phyloP scores from a whole-genome alignment of 2,113 vertebrate species.

The Takifugu bimaculatus region DNA sequence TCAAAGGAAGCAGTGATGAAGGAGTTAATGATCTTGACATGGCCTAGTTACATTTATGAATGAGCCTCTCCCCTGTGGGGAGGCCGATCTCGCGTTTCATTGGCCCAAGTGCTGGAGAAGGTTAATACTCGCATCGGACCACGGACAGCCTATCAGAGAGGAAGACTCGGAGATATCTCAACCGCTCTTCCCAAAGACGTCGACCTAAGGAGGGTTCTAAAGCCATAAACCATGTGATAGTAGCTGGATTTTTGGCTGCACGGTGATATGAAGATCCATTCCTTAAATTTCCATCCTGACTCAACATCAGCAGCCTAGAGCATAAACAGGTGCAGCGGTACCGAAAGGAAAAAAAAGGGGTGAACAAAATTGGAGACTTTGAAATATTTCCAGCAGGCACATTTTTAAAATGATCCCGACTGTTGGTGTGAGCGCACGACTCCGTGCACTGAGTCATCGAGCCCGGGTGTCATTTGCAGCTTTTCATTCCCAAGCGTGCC shows the following conservation, averaged over 20 bases:
- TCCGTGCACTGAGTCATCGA: conserved; percentile 47
- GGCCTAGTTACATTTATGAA: conserved; percentile 74
- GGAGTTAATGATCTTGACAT: conserved; percentile 55
- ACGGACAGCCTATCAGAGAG: conserved; percentile 1
- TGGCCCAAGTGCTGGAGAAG: conserved; percentile 38
- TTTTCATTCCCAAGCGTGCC: conserved; percentile 27
- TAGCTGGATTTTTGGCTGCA: conserved; percentile 5
- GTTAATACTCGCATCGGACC: conserved; percentile 11
- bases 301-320: conserved; percentile 10
- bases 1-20: conserved; percentile 43
- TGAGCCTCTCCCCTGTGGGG: conserved; percentile 42
- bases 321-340: conserved; percentile 20
- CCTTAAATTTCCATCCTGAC: conserved; percentile 13
- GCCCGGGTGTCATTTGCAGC: conserved; percentile 39
- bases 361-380: conserved; percentile 1
- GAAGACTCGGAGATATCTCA: background rate
- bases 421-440: conserved; percentile 15
- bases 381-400: conserved; percentile 15
- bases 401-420: conserved; percentile 14
- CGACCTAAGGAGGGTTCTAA: background rate
- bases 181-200: background rate
- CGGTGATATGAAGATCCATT: conserved; percentile 2
- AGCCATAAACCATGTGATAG: background rate
- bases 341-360: background rate
- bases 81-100: conserved; percentile 28